Conservation (phyloP, 1,140 invertebrate genomes). For the Heliconius himera region DNA sequence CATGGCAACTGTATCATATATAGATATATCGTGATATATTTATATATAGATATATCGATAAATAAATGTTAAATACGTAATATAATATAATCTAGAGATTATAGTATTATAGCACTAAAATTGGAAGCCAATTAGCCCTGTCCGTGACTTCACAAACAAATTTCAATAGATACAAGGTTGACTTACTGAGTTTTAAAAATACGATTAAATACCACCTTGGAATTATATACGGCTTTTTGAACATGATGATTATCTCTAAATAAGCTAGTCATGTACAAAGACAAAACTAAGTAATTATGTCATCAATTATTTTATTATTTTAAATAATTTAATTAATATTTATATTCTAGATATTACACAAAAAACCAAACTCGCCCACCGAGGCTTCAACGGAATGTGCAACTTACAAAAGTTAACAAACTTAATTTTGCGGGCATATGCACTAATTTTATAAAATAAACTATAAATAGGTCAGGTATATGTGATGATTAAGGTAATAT, state of each 20-base stretch:
- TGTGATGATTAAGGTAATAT: too few relatives aligned
- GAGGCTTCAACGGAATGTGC: too few relatives aligned
- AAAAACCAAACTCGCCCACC: too few relatives aligned
- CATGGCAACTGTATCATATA: neutral
- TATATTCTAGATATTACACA: too few relatives aligned
- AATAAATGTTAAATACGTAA: neutral
- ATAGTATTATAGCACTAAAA: constrained; percentile 4
- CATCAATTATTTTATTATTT: too few relatives aligned
- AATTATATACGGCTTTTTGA: neutral
- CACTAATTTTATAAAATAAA: too few relatives aligned
- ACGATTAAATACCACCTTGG: constrained; percentile 10
- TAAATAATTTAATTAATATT: too few relatives aligned
- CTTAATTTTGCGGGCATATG: too few relatives aligned
- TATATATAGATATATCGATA: constrained; percentile 1
- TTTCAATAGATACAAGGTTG: constrained; percentile 25
- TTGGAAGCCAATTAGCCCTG: constrained; percentile 8
- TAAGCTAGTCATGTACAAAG: neutral
- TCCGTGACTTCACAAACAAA: constrained; percentile 22
- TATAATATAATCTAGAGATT: constrained; percentile 15
- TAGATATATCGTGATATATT: neutral
- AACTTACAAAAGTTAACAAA: too few relatives aligned
- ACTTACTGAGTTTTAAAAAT: neutral
- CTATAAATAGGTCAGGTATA: too few relatives aligned
- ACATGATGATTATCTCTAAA: neutral
- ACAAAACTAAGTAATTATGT: too few relatives aligned